Base-by-base conservation (phyloP, 1,140 invertebrate species). In the Planococcus citri region DNA sequence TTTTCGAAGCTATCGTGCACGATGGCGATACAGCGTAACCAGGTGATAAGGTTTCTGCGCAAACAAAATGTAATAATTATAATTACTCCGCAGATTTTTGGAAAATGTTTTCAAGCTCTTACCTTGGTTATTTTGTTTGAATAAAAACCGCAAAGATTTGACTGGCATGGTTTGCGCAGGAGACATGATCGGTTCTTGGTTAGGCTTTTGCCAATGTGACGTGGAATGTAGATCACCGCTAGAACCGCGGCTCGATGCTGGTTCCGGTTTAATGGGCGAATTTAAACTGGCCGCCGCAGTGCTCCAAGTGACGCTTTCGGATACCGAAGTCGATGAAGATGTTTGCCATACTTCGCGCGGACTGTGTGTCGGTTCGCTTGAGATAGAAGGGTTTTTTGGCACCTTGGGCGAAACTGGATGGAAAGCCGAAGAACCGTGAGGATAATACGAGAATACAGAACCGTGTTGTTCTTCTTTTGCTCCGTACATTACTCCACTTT, bases 341-440 rank as follows among this genome's bases (percentile, higher is more conserved):
- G 60, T 25, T 17, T 64, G 10, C 60, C 60, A 64, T 4, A 64
- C 20, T 64, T 64, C 60, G 25, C 24, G 60, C 21, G 60, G 25
- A 25, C 60, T 64, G 10, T 64, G 60, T 6, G 27, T 41, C n/a
- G n/a, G n/a, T 57, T 38, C 38, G 20, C 9, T 10, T 27, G 41
- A 33, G 6, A 33, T 33, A 17, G 4, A 2, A 24, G 6, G 8
- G 17, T 33, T 38, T 22, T 68, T 68, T 27, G 24, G 27, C 9
- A 68, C 79, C 78, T 85, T 84, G 0, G 84, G 84, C 21, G 84
- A 85, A 51, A 82, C 79, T 4, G 90, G 90, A 79, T 93, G 90
- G 79, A 93, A 93, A 73, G 87, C 87, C 73, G 87, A 86, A 70
- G 90, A 84, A 61, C 89, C 89, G 75, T 85, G 86, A 73, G 83